Evolutionary conservation across 2,797 vertebrate species (phyloP).

Genomic region (Morus bassanus): DNA sequence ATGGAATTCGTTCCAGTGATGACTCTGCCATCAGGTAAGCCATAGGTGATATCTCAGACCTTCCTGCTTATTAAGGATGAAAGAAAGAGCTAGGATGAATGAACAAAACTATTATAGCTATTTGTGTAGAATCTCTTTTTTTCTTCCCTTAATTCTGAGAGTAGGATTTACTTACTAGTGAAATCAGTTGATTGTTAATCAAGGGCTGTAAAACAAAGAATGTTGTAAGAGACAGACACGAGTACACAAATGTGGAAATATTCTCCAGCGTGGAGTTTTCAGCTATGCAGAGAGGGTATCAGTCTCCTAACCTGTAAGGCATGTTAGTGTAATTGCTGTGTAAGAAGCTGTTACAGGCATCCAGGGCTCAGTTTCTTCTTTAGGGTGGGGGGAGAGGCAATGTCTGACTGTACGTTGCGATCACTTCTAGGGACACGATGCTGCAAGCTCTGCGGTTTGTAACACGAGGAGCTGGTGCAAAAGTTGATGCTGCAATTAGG

Average conservation of each 20-base stretch:
- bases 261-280: background rate
- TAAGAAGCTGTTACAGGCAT: background rate
- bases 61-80: background rate
- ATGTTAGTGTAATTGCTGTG: background rate
- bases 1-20: conserved; percentile 90
- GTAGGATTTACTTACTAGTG: background rate
- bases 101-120: background rate
- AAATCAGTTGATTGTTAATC: background rate
- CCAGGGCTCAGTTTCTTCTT: background rate
- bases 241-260: background rate
- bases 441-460: conserved; percentile 95
- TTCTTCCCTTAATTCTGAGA: background rate
- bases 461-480: conserved; percentile 92
- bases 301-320: background rate
- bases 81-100: background rate
- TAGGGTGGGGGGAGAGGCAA: background rate
- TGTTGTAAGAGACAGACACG: background rate
- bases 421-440: conserved; percentile 90
- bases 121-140: background rate
- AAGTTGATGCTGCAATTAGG: conserved; percentile 90
- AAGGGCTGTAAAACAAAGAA: background rate
- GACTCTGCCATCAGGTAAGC: conserved; percentile 92
- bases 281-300: background rate
- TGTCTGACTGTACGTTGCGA: background rate
- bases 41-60: background rate